Evolutionary conservation across 1,140 invertebrate species (phyloP).

Genomic region (Drosophila rufa): DNA sequence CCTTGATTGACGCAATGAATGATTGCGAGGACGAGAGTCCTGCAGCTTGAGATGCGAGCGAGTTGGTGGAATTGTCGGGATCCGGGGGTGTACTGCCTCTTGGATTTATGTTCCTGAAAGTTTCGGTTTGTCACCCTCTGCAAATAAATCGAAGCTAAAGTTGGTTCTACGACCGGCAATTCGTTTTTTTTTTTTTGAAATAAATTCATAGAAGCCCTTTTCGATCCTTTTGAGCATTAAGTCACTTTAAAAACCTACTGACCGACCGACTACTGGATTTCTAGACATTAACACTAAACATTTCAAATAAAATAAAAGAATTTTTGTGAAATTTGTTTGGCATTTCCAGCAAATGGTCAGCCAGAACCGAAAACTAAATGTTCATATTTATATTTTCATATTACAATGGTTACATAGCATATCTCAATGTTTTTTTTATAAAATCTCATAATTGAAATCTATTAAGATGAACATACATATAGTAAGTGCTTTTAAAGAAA

Average conservation of each 20-base stretch:
- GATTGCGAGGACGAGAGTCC: slow-evolving; percentile 51
- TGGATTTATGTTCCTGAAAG: slow-evolving; percentile 26
- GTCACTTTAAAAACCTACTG: not conserved
- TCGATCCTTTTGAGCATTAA: too few species aligned
- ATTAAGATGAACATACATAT: too few species aligned
- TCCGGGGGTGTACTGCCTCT: slow-evolving; percentile 14
- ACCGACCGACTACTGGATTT: not conserved
- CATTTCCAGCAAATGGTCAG: too few species aligned
- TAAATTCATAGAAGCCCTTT: not conserved
- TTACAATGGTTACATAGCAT: too few species aligned
- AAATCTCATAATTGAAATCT: too few species aligned
- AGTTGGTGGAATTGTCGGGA: not conserved
- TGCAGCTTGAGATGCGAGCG: slow-evolving; percentile 4
- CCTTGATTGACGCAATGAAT: slow-evolving; percentile 73
- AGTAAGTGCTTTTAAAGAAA: too few species aligned
- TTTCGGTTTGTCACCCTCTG: slow-evolving; percentile 35
- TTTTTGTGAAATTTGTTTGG: too few species aligned
- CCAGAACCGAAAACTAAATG: too few species aligned
- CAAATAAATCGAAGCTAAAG: slow-evolving; percentile 34
- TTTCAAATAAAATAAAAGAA: too few species aligned
- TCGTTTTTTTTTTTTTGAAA: not conserved
- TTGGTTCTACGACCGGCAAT: not conserved
- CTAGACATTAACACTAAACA: too few species aligned
- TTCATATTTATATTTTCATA: too few species aligned
- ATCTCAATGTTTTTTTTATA: too few species aligned